Evolutionary conservation across 2,113 vertebrate genomes (phyloP).

Genomic region (Pelodiscus sinensis): DNA sequence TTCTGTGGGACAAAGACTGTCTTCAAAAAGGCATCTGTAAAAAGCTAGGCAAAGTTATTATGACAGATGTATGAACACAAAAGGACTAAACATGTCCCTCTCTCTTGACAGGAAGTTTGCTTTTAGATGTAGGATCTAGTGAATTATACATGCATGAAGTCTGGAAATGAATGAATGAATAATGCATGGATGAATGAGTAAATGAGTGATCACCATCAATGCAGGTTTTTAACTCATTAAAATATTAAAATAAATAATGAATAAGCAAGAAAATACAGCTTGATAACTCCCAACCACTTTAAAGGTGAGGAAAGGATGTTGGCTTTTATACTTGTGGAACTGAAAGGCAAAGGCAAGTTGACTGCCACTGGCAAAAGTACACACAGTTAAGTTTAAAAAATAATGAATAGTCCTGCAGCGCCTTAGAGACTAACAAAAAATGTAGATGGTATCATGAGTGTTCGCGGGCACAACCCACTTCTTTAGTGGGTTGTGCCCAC

Average conservation of each 20-base stretch:
- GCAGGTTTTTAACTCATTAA: neutral
- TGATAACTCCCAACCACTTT: constrained; percentile 2
- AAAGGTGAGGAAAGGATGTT: neutral
- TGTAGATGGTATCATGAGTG: too few relatives aligned
- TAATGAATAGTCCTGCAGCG: too few relatives aligned
- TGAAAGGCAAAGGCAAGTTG: neutral
- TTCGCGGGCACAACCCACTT: too few relatives aligned
- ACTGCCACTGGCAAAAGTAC: neutral
- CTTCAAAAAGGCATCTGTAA: neutral
- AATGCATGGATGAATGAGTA: neutral
- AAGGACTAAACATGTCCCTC: neutral
- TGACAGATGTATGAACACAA: neutral
- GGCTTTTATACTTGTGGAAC: neutral
- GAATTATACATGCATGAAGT: neutral
- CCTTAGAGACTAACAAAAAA: too few relatives aligned
- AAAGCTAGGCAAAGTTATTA: neutral
- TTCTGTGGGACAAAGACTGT: neutral
- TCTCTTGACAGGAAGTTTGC: neutral
- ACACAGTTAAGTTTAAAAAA: neutral
- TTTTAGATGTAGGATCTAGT: constrained; percentile 9
- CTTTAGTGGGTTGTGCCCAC: too few relatives aligned
- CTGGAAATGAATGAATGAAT: neutral
- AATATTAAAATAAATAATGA: neutral
- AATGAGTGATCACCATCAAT: neutral
- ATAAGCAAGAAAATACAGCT: constrained; percentile 10